phyloP scores from a whole-genome alignment of 2,888 invertebrate genomes.

The Synergus umbraculus region DNA sequence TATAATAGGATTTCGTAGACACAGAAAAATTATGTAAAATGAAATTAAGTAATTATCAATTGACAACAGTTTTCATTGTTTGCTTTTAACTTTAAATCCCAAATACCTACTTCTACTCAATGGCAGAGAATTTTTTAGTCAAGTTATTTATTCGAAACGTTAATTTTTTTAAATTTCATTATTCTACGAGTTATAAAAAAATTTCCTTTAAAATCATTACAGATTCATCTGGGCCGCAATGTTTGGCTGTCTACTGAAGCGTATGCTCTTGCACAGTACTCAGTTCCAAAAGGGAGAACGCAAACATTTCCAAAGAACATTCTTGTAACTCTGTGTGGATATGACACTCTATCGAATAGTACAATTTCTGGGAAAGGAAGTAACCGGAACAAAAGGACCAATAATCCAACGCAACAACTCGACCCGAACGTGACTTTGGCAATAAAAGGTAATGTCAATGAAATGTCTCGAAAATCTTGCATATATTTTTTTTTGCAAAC shows the following conservation, averaged over 20 bases:
- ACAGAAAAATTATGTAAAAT: no score
- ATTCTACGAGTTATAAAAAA: no score
- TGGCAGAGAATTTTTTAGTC: no score
- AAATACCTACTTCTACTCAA: no score
- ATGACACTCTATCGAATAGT: background rate
- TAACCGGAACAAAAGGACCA: background rate
- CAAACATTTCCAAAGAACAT: background rate
- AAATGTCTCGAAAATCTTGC: no score
- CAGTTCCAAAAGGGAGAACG: background rate
- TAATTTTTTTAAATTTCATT: no score
- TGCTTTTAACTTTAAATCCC: no score
- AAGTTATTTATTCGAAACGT: no score
- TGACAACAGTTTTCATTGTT: no score
- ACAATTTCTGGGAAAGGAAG: background rate
- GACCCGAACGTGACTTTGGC: background rate
- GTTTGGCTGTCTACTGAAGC: background rate
- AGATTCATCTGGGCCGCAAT: conserved; percentile 11
- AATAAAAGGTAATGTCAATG: background rate
- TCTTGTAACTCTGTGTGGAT: background rate
- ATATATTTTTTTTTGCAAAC: no score
- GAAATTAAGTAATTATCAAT: no score
- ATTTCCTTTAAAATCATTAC: background rate
- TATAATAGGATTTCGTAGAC: no score
- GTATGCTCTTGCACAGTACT: background rate
- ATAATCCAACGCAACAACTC: background rate